These are phyloP conservation scores for Rhabdomys pumilio DNA, from an alignment of 2,797 vertebrate species.

Conservation along the genomic window DNA sequence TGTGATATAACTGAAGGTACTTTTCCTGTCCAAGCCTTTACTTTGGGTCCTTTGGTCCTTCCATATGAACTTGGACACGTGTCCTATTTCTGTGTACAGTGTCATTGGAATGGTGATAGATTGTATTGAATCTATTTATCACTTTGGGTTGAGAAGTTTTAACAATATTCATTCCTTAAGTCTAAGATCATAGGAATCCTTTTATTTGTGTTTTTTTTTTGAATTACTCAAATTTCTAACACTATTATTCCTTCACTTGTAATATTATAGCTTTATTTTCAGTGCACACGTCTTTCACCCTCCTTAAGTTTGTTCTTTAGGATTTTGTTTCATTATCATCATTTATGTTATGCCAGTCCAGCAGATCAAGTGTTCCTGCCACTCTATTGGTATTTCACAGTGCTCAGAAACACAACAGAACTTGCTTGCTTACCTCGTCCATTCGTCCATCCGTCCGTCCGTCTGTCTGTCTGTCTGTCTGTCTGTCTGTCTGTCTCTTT, in stretches of 20 bases:
- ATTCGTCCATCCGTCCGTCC: rapidly evolving
- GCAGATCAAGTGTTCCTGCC: background rate
- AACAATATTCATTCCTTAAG: background rate
- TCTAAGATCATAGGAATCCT: background rate
- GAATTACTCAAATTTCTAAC: no score
- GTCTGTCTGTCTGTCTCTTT: background rate
- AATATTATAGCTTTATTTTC: background rate
- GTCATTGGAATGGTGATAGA: background rate
- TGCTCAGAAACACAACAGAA: background rate
- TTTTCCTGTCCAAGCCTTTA: background rate
- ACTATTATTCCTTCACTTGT: no score
- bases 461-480: background rate
- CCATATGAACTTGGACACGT: background rate
- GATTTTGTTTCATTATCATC: background rate
- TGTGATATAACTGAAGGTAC: background rate
- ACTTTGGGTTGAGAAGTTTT: background rate
- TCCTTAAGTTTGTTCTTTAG: background rate
- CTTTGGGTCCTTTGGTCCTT: background rate
- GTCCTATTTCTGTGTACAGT: background rate
- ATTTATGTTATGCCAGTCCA: background rate
- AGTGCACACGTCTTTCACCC: background rate
- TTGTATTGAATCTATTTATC: background rate
- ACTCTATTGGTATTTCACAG: background rate
- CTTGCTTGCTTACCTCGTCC: no score
- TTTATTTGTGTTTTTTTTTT: background rate